A percentile compares a stretch with the other conserved stretches of the same genome.
Evolutionary conservation across 2,888 invertebrate species (phyloP).

Genomic region (Eurois occulta): DNA sequence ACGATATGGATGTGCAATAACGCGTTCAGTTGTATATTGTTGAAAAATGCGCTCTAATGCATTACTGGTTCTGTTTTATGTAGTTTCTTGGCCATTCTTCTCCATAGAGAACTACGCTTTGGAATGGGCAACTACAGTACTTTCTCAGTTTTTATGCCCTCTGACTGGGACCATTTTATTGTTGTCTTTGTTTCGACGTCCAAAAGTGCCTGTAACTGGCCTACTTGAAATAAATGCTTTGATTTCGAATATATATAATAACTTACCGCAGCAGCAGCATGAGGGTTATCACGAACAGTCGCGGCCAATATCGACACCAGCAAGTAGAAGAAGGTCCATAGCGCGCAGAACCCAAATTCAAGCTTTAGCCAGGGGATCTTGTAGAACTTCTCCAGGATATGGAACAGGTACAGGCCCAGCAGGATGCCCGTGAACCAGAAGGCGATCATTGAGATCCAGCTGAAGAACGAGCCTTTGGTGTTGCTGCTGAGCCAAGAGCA

Average conservation of each 20-base stretch:
- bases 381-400: constrained; percentile 95
- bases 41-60: background rate
- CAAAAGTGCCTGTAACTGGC: too few species aligned
- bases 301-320: constrained; percentile 93
- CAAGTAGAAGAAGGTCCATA: constrained; percentile 94
- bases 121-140: too few species aligned
- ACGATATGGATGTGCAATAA: background rate
- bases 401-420: constrained; percentile 95
- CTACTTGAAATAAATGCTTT: too few species aligned
- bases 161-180: too few species aligned
- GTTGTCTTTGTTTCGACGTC: too few species aligned
- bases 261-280: constrained; percentile 94
- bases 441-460: constrained; percentile 94
- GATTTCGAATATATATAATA: background rate
- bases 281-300: constrained; percentile 90
- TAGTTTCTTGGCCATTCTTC: too few species aligned
- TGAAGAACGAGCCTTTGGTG: constrained; percentile 93
- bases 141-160: too few species aligned
- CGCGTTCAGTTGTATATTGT: background rate
- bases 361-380: constrained; percentile 96
- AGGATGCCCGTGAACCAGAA: constrained; percentile 96
- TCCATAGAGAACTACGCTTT: too few species aligned
- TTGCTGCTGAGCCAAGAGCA: constrained; percentile 88
- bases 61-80: too few species aligned
- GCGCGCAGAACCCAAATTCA: constrained; percentile 93